Base-by-base conservation (phyloP, 2,888 invertebrate genomes). In the Diadegma fenestrale region DNA sequence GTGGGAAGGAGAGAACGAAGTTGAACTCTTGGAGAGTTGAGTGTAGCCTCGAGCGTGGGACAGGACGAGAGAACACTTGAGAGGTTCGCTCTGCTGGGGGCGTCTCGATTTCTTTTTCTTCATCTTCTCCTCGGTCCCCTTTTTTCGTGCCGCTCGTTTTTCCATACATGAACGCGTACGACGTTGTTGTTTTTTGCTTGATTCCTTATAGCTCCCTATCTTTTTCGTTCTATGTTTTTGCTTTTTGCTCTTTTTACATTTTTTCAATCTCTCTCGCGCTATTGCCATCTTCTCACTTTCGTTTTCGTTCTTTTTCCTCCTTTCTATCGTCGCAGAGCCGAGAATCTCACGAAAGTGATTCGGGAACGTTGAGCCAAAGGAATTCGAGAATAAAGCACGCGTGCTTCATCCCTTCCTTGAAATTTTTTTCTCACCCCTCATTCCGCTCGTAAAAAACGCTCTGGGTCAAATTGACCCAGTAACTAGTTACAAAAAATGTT, bases 41-140 rank as follows among this genome's bases (percentile, higher is more conserved):
- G 89, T 87, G 88, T 92, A 80, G 81, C 82, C 72, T 71, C 77
- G 75, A 77, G 86, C 87, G 87, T 88, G 91, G 92, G 93, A 93
- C 91, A 91, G 89, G 88, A 87, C 89, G 88, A 87, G 87, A 66
- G 88, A 87, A 87, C 87, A 51, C 48, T 48, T 64, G 90, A 89
- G 91, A 92, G 91, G 91, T 90, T 92, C 89, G 90, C 93, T 93
- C 94, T 93, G 94, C 94, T 93, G 93, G 93, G 93, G 93, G 93
- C 93, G 92, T 91, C 93, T 92, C 41, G 41, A 90, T 92, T 61
- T 48, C 61, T 48, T 41, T 75, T 63, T 71, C 45, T 82, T 66
- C 71, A 14, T 75, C 68, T 76, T 33, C 51, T 63, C 51, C 69
- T 14, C 68, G 75, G 22, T 75, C 51, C 45, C 66, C 30, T 76